phyloP scores from a whole-genome alignment of 92 coral and sea anemone species.

The Montipora capitata region DNA sequence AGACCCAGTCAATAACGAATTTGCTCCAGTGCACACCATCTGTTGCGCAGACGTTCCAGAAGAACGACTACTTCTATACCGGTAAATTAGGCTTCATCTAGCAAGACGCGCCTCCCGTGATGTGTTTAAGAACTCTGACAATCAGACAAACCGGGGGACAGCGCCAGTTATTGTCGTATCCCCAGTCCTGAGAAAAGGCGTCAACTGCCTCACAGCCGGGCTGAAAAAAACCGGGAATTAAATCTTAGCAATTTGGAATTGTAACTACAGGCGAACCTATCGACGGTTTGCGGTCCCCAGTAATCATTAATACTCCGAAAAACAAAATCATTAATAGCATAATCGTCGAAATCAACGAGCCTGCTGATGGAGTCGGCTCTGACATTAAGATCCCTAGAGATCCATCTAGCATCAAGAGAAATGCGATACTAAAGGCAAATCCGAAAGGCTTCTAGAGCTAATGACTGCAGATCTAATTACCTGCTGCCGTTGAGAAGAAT shows the following conservation, averaged over 20 bases:
- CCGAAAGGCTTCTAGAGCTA: too few species aligned
- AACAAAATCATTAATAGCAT: too few species aligned
- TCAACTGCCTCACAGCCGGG: constrained; percentile 31
- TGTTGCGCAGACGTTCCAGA: constrained; percentile 33
- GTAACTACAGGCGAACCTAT: constrained; percentile 45
- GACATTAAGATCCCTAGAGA: too few species aligned
- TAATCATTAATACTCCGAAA: neutral
- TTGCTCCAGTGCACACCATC: constrained; percentile 42
- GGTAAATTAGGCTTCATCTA: constrained; percentile 22
- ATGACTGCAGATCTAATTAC: too few species aligned
- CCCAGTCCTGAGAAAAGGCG: constrained; percentile 34
- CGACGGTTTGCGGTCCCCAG: constrained; percentile 49
- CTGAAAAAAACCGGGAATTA: constrained; percentile 38
- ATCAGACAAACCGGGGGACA: constrained; percentile 19
- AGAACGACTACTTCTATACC: constrained; percentile 33
- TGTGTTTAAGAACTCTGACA: constrained; percentile 2
- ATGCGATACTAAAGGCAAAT: too few species aligned
- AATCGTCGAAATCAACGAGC: too few species aligned
- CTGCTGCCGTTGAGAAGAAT: too few species aligned
- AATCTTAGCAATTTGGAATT: constrained; percentile 32
- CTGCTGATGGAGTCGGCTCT: too few species aligned
- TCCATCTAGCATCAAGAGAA: too few species aligned
- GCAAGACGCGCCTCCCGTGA: constrained; percentile 21
- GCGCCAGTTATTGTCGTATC: constrained; percentile 15
- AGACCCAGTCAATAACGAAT: constrained; percentile 52